Conservation (phyloP, 2,888 invertebrate genomes). For the Ariolimax columbianus region DNA sequence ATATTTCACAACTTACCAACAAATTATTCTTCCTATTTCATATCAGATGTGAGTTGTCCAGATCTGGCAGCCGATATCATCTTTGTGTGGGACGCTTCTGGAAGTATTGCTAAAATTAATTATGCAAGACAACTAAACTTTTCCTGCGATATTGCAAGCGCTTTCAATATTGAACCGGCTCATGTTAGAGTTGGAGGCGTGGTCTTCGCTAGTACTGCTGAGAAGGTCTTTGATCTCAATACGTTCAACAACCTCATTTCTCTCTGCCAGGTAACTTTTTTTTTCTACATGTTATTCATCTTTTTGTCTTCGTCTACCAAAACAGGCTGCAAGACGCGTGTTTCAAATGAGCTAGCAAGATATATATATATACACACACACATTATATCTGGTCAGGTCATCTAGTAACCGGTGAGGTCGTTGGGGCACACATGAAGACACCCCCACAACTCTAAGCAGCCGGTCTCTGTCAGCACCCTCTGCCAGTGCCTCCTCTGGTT, state of each 20-base stretch:
- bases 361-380: no score
- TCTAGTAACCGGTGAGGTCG: no score
- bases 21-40: background rate
- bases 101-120: background rate
- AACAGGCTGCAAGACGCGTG: no score
- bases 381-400: no score
- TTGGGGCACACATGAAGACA: no score
- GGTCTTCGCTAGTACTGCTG: constrained; percentile 7
- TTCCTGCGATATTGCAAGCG: background rate
- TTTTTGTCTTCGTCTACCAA: no score
- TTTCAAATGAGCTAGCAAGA: no score
- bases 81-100: constrained; percentile 18
- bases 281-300: no score
- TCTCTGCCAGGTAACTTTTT: background rate
- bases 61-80: background rate
- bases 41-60: background rate
- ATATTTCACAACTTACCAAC: no score
- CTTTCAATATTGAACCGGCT: background rate
- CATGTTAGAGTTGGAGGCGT: constrained; percentile 15
- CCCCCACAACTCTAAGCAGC: no score
- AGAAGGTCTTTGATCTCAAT: constrained; percentile 24
- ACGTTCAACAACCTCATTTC: background rate
- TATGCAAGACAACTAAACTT: background rate
- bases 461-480: no score
- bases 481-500: no score